Percentiles rank a stretch among this genome's conserved stretches.
Conservation (phyloP, 1,140 invertebrate genomes). For the Heliconius congener region DNA sequence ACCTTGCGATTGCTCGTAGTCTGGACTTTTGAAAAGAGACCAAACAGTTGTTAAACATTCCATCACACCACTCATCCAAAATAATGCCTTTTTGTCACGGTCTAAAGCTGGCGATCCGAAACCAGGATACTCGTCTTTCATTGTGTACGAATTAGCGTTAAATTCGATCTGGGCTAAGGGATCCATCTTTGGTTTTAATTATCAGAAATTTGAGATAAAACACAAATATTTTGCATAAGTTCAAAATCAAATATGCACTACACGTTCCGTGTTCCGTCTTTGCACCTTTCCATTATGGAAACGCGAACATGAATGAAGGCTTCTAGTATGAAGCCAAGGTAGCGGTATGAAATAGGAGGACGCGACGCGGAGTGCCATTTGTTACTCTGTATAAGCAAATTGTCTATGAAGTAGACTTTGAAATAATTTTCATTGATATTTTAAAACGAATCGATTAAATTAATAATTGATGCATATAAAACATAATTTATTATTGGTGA, state of each 20-base stretch:
- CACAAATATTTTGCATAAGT: constrained; percentile 5
- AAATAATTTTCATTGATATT: neutral
- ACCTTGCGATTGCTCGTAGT: constrained; percentile 53
- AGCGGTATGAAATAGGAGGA: constrained; percentile 12
- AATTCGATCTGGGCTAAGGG: constrained; percentile 36
- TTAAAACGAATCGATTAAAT: too few relatives aligned
- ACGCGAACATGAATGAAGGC: constrained; percentile 26
- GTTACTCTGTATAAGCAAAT: neutral
- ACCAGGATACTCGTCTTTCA: constrained; percentile 39
- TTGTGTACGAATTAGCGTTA: constrained; percentile 24
- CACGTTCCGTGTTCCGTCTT: neutral
- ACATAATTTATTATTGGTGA: neutral
- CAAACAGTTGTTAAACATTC: constrained; percentile 61
- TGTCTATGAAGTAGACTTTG: neutral
- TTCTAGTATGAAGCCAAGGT: neutral
- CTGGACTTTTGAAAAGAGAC: constrained; percentile 49
- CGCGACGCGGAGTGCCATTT: neutral
- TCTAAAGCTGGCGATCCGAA: constrained; percentile 38
- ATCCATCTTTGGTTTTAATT: constrained; percentile 31
- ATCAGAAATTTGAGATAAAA: neutral
- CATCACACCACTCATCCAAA: constrained; percentile 62
- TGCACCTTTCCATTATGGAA: constrained; percentile 13
- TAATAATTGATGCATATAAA: too few relatives aligned
- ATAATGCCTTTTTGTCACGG: constrained; percentile 54
- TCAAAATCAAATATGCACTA: neutral